Conservation (phyloP, 2,797 vertebrate genomes). For the Anguilla anguilla region DNA sequence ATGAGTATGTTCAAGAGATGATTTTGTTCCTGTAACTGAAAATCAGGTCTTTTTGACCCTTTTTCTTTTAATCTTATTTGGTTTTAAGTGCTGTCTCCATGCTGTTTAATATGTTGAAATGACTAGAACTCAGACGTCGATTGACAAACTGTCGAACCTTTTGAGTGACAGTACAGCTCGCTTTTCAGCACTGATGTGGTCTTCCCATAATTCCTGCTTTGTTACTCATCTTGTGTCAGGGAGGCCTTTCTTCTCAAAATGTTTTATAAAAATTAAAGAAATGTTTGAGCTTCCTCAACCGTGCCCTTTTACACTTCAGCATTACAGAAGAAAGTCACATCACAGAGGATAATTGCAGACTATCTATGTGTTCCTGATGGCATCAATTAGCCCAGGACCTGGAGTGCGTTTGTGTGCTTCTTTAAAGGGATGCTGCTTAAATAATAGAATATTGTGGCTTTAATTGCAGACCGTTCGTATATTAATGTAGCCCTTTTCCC, state of each 20-base stretch:
- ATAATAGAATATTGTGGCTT: slow-evolving; percentile 22
- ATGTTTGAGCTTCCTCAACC: not conserved
- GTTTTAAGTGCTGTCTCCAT: not conserved
- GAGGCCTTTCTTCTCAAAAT: not conserved
- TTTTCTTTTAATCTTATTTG: not conserved
- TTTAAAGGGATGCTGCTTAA: slow-evolving; percentile 3
- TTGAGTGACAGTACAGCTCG: not conserved
- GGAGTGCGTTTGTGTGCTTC: slow-evolving; percentile 22
- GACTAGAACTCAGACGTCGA: not conserved
- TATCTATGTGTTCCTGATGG: slow-evolving; percentile 16
- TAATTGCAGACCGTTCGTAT: slow-evolving; percentile 29
- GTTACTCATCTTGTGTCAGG: not conserved
- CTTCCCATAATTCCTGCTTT: not conserved
- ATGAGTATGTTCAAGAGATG: not conserved
- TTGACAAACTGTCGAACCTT: not conserved
- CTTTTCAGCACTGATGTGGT: not conserved
- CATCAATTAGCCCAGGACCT: slow-evolving; percentile 40
- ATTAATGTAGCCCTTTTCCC: slow-evolving; percentile 25
- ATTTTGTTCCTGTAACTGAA: not conserved
- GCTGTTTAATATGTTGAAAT: not conserved
- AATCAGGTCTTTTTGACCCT: not conserved
- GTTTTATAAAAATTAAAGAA: not conserved
- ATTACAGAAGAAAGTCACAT: not conserved
- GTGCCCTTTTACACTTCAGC: not conserved
- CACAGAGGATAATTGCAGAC: slow-evolving; percentile 26